These are phyloP conservation scores for Cavia aperea DNA, from an alignment of 2,113 vertebrate genomes.

Conservation along the genomic window DNA sequence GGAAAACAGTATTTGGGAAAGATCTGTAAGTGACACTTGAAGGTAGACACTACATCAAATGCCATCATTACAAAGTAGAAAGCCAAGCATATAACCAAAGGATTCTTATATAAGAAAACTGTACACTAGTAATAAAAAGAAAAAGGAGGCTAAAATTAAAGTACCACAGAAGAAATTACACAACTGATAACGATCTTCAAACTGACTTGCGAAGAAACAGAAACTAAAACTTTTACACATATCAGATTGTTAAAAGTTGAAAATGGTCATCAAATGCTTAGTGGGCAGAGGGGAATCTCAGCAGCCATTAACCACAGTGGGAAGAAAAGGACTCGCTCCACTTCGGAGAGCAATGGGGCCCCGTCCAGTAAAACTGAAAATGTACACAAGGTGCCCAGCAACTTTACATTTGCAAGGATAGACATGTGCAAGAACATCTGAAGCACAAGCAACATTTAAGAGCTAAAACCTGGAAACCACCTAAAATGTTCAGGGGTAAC, in stretches of 20 bases:
- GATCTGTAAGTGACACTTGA: constrained; percentile 8
- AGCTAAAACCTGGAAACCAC: not conserved
- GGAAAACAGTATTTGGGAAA: constrained; percentile 3
- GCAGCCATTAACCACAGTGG: not conserved
- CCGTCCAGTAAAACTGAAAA: not conserved
- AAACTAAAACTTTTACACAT: not conserved
- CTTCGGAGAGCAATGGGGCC: not conserved
- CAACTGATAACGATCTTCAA: not conserved
- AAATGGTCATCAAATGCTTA: not conserved
- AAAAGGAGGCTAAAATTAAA: not conserved
- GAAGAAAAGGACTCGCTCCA: not conserved
- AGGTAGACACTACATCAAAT: not conserved
- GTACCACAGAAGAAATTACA: not conserved
- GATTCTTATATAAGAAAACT: not conserved
- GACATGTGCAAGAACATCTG: not conserved
- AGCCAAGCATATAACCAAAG: not conserved
- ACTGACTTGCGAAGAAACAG: not conserved
- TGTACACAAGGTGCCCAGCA: not conserved
- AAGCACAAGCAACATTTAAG: not conserved
- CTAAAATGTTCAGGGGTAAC: rapidly evolving
- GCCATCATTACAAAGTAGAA: not conserved
- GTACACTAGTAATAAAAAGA: not conserved
- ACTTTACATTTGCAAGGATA: not conserved
- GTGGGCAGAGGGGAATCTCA: not conserved
- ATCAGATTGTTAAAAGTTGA: not conserved